Conservation (phyloP, 2,113 vertebrate species). For the Leptocoma aspasia region DNA sequence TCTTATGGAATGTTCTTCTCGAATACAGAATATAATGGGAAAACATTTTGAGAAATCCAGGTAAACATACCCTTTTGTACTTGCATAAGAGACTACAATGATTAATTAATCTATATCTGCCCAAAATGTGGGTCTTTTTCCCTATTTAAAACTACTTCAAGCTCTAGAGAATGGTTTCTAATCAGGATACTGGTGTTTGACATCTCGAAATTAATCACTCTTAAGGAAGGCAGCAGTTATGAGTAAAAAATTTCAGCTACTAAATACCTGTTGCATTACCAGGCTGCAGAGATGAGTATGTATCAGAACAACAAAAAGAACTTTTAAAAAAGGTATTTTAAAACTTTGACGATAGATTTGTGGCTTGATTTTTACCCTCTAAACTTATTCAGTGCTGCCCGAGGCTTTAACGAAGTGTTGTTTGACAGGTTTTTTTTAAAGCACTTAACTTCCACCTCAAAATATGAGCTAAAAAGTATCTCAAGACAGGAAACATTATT, state of each 20-base stretch:
- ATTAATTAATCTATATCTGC: background rate
- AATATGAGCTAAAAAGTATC: background rate
- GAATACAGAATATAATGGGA: background rate
- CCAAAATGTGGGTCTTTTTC: accelerated
- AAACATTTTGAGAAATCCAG: background rate
- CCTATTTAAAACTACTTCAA: background rate
- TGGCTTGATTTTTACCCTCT: background rate
- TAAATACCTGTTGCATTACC: background rate
- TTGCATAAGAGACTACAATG: background rate
- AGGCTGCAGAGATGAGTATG: background rate
- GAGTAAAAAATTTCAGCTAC: background rate
- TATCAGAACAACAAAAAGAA: background rate
- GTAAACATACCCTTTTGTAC: background rate
- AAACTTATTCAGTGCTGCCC: background rate
- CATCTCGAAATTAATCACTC: background rate
- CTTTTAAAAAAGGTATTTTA: background rate
- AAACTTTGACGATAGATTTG: background rate
- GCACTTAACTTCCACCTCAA: background rate
- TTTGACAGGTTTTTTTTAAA: background rate
- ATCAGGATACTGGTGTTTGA: background rate
- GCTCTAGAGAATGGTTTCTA: background rate
- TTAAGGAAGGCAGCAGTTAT: background rate
- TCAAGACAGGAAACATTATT: background rate
- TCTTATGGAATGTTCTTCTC: background rate
- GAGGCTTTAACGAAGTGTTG: background rate